Evolutionary conservation across 2,797 vertebrate genomes (phyloP).

Genomic region (Tauraco hartlaubi): DNA sequence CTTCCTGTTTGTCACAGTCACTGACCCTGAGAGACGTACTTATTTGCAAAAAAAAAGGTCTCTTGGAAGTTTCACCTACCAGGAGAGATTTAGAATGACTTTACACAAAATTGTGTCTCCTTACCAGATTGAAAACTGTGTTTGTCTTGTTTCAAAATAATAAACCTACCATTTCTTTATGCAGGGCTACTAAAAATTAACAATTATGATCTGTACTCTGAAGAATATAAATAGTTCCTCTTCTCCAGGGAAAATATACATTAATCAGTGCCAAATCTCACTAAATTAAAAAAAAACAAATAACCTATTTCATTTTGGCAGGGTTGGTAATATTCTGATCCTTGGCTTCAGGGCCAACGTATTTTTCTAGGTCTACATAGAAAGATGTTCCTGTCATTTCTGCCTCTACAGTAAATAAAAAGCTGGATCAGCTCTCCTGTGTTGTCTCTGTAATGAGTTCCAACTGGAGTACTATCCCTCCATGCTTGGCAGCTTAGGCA

Average conservation of each 20-base stretch:
- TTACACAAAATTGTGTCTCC: background rate
- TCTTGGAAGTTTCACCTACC: background rate
- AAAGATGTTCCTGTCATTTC: constrained; percentile 59
- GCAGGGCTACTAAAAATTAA: constrained; percentile 11
- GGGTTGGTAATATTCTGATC: constrained; percentile 43
- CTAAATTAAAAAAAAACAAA: constrained; percentile 59
- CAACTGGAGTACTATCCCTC: constrained; percentile 48
- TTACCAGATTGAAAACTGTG: background rate
- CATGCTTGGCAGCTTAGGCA: constrained; percentile 44
- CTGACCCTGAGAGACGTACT: background rate
- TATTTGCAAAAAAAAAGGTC: background rate
- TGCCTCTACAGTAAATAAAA: constrained; percentile 61
- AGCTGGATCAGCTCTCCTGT: constrained; percentile 55
- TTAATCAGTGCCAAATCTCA: constrained; percentile 18
- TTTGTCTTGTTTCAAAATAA: background rate
- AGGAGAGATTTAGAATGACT: background rate
- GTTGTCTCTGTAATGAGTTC: constrained; percentile 54
- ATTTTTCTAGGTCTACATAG: constrained; percentile 56
- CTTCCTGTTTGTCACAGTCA: background rate
- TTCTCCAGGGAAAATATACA: constrained; percentile 28
- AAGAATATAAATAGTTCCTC: constrained; percentile 36
- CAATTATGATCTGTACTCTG: constrained; percentile 8
- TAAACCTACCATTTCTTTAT: background rate
- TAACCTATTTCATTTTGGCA: constrained; percentile 63
- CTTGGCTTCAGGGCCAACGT: constrained; percentile 50